Percentiles rank a stretch among this genome's conserved stretches.
These are phyloP conservation scores for Brassicogethes aeneus DNA, from an alignment of 2,888 invertebrate species.

Conservation along the genomic window DNA sequence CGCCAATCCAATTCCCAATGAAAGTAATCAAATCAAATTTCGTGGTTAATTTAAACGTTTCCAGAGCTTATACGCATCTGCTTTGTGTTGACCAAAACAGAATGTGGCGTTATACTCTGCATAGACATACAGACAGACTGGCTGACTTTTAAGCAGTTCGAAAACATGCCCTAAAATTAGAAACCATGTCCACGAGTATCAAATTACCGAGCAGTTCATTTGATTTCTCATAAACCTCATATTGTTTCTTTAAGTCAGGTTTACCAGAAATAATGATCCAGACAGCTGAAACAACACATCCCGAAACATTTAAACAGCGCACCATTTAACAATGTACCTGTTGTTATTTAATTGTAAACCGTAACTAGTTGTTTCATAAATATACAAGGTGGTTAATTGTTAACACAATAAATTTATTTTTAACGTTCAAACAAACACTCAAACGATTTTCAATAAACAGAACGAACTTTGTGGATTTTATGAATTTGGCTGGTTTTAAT, in stretches of 20 bases:
- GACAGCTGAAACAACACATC: slow-evolving; percentile 6
- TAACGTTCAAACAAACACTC: too few relatives aligned
- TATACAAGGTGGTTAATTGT: background rate
- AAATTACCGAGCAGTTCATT: slow-evolving; percentile 6
- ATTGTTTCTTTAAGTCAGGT: slow-evolving; percentile 7
- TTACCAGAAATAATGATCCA: too few relatives aligned
- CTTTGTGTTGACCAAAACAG: too few relatives aligned
- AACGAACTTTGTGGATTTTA: too few relatives aligned
- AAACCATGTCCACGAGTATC: slow-evolving; percentile 5
- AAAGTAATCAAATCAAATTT: slow-evolving; percentile 9
- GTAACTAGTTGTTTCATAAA: background rate
- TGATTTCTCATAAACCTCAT: slow-evolving; percentile 6
- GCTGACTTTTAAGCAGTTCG: too few relatives aligned
- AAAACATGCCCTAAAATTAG: slow-evolving; percentile 9
- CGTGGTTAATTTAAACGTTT: too few relatives aligned
- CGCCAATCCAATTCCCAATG: slow-evolving; percentile 8
- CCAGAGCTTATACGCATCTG: too few relatives aligned
- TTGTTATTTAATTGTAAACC: background rate
- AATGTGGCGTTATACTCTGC: too few relatives aligned
- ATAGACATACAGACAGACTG: too few relatives aligned
- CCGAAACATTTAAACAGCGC: slow-evolving; percentile 5
- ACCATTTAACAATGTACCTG: slow-evolving; percentile 3
- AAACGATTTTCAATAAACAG: too few relatives aligned
- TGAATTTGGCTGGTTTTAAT: too few relatives aligned
- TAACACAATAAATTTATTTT: background rate